Base-by-base conservation (phyloP, 1,140 invertebrate genomes). In the Drosophila nigrodunni region DNA sequence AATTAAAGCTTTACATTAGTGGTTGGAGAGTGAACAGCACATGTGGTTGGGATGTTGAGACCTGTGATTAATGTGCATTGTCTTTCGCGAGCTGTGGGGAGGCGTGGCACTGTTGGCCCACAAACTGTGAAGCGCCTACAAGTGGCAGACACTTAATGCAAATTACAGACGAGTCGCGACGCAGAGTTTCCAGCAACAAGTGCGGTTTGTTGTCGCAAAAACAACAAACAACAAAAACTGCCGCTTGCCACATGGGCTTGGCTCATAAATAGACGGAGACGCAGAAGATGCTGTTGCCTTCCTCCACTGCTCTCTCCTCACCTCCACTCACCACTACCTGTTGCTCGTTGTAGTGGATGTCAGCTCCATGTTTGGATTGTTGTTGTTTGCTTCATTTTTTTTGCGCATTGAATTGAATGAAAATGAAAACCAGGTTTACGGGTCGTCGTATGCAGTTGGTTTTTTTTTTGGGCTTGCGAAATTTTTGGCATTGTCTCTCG, bases 391-490 rank as follows among this genome's bases (percentile, higher is more conserved):
- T 61, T 49, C 46, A 15, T 54, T 65, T 65, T 72, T 69, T 83
- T 74, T 46, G 69, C 64, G 68, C 71, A 77, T 86, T 88, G 77
- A 69, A 89, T 77, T 82, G 82, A 83, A 83, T 82, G 80, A 82
- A 87, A 87, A 73, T 68, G 82, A 77, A 88, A 88, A 88, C 83
- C 77, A 89, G 83, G 83, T 88, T 88, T 88, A 59, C 83, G 52
- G 83, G 83, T 89, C 83, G 85, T 44, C 46, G 69, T 67, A 39
- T 44, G 15, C 41, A 35, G 41, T 7, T 30, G 1, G 25, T 30
- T 30, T 30, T 30, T 30, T 30, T 85, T 82, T 75, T 47, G 21
- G 44, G 65, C 62, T 87, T 87, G 73, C 80, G 83, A 87, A 86
- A 87, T 70, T 60, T 67, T 62, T 62, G 49, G 73, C 73, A 65